phyloP scores from a whole-genome alignment of 2,113 vertebrate genomes.

The Orycteropus afer region DNA sequence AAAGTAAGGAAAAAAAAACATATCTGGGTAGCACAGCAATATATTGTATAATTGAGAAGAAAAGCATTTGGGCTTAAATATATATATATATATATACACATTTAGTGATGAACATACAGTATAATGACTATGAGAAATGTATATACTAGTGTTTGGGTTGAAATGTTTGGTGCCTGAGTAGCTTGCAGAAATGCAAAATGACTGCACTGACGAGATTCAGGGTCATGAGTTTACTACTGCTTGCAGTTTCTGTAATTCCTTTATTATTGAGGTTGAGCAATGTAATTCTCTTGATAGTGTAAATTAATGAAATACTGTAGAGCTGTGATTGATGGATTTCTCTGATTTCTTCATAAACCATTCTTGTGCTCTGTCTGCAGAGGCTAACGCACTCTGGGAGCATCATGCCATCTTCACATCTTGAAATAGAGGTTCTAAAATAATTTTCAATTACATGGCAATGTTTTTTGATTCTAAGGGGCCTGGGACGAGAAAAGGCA shows the following conservation, averaged over 20 bases:
- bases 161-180: neutral
- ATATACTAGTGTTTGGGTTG: neutral
- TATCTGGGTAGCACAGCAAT: neutral
- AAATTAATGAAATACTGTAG: conserved; percentile 58
- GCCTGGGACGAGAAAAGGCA: neutral
- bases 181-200: neutral
- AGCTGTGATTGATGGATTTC: conserved; percentile 23
- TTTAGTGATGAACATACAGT: neutral
- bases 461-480: neutral
- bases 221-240: neutral
- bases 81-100: too few relatives aligned
- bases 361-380: neutral
- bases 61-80: neutral
- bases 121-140: neutral
- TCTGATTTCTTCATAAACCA: conserved; percentile 43
- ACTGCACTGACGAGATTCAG: neutral
- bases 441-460: conserved; percentile 55
- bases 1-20: neutral
- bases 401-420: neutral
- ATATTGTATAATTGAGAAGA: neutral
- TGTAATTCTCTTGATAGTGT: neutral
- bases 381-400: neutral
- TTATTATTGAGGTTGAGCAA: conserved; percentile 24
- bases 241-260: conserved; percentile 38
- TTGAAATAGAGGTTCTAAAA: conserved; percentile 54